Evolutionary conservation across 1,140 invertebrate genomes (phyloP).

Genomic region (Ceratosolen solmsi): DNA sequence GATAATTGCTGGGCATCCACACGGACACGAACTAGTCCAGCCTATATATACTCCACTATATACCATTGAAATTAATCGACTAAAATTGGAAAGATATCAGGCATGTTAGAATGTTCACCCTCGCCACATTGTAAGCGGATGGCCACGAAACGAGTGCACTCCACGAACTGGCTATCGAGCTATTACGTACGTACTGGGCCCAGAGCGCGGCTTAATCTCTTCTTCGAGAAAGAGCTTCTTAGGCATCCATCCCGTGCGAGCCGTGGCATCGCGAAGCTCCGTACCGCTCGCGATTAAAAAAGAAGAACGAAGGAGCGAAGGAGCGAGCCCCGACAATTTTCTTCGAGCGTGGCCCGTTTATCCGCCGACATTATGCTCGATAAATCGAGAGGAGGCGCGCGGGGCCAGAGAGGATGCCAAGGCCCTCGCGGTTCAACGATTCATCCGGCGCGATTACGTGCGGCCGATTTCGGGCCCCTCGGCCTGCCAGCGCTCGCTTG

Average conservation of each 20-base stretch:
- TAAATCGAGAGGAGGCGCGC: slow-evolving; percentile 41
- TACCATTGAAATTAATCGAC: too few relatives aligned
- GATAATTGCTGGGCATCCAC: too few relatives aligned
- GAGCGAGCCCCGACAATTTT: slow-evolving; percentile 20
- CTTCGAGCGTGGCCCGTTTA: not conserved
- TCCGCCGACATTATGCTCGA: slow-evolving; percentile 32
- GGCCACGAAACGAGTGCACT: too few relatives aligned
- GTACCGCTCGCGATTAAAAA: too few relatives aligned
- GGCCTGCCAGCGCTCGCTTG: not conserved
- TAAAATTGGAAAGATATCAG: too few relatives aligned
- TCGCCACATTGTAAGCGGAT: too few relatives aligned
- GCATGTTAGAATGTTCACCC: too few relatives aligned
- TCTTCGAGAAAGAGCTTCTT: not conserved
- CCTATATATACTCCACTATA: too few relatives aligned
- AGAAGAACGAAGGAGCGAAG: too few relatives aligned
- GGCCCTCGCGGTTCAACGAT: slow-evolving; percentile 43
- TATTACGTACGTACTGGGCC: not conserved
- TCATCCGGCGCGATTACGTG: slow-evolving; percentile 46
- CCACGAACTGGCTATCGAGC: not conserved
- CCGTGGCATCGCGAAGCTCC: too few relatives aligned
- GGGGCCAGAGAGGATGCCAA: not conserved
- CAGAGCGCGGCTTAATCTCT: not conserved
- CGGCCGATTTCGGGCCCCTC: slow-evolving; percentile 35
- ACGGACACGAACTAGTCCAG: too few relatives aligned
- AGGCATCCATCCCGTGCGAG: not conserved